Conservation (phyloP, 2,888 invertebrate species). For the Apeira syringaria region DNA sequence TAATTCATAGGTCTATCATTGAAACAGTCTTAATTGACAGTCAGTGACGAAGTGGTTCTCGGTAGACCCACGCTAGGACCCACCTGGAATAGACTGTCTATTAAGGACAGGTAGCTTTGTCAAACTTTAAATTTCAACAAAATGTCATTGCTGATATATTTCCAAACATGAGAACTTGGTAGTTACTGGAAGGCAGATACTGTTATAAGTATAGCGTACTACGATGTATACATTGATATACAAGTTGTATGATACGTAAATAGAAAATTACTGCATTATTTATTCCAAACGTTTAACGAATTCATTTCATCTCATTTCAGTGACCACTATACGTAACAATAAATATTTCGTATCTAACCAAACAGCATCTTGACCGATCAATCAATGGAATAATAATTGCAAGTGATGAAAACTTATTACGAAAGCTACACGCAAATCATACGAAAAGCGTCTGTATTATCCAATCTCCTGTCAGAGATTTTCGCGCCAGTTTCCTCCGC, state of each 20-base stretch:
- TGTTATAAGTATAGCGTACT: too few relatives aligned
- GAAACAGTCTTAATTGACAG: too few relatives aligned
- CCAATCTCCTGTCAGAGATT: conserved; percentile 32
- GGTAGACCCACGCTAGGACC: too few relatives aligned
- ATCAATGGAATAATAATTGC: conserved; percentile 28
- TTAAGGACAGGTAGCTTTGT: too few relatives aligned
- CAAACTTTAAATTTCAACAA: too few relatives aligned
- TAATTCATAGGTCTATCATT: too few relatives aligned
- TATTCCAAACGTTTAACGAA: not conserved
- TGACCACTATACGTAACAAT: conserved; percentile 5
- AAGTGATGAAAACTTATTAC: conserved; percentile 27
- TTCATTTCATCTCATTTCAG: conserved; percentile 3
- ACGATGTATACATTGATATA: too few relatives aligned
- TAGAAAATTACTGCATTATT: not conserved
- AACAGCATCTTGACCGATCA: conserved; percentile 18
- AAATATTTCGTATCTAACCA: conserved; percentile 15
- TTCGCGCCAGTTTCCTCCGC: conserved; percentile 53
- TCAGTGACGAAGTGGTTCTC: too few relatives aligned
- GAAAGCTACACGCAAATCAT: not conserved
- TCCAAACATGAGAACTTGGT: too few relatives aligned
- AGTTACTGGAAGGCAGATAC: too few relatives aligned
- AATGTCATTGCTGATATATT: too few relatives aligned
- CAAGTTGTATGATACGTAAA: not conserved
- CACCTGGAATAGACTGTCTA: too few relatives aligned
- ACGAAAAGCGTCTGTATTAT: conserved; percentile 11